Base-by-base conservation (phyloP, 1,140 invertebrate species). In the Zophobas atratus region DNA sequence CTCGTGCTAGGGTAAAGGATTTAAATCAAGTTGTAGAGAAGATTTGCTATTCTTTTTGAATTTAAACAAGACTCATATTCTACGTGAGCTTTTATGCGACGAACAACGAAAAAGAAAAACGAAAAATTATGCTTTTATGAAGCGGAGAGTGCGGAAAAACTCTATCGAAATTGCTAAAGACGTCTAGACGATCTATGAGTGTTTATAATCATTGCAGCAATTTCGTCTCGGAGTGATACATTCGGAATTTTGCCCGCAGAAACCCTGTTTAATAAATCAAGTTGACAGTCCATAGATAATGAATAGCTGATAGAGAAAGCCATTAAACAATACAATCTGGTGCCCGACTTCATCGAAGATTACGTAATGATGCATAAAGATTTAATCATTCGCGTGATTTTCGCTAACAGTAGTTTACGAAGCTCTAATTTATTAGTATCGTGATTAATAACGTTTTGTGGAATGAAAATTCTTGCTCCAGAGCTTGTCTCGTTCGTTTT, bases 21-120 rank as follows among this genome's bases (percentile, higher is more conserved):
- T 38, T 60, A 38, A 60, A 60, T 60, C 35, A 60, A 36, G 34
- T 60, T 57, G 56, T 36, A 60, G 56, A 20, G 3, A 35, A 36
- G 56, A 60, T 60, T 39, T 60, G 1, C 3, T 60, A 39, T 60
- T 60, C 56, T 60, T 60, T 60, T 60, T 60, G 34, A 60, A 60
- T 60, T 38, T 39, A 39, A 60, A 60, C 56, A 6, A 35, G 36
- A 8, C 34, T 60, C 6, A n/a, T 6, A 57, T 20, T 0, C 20
- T 20, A 20, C 20, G 20, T 20, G 20, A 20, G 20, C 20, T 20
- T 20, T 20, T 20, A 20, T 20, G 20, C 20, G 20, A 20, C 20
- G 20, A 20, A 20, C 20, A 20, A 20, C 20, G 20, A 20, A 20
- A 20, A 20, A 20, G 20, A 20, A 20, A 20, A 20, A 20, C 20